phyloP scores from a whole-genome alignment of 2,888 invertebrate species.

The Melanostoma mellinum region DNA sequence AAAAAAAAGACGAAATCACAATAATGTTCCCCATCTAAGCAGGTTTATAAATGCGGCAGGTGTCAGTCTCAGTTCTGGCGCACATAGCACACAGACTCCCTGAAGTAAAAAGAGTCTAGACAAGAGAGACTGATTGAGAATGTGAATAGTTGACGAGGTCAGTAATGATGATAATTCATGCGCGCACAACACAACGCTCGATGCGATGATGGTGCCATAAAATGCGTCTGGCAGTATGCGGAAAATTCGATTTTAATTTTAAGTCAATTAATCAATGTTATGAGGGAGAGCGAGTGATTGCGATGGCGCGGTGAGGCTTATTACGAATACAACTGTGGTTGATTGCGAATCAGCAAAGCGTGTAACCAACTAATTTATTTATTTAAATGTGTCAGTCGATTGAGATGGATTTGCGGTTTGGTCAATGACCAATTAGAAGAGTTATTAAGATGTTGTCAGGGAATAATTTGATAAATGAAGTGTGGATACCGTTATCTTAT shows the following conservation, averaged over 20 bases:
- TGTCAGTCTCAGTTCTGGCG: too few relatives aligned
- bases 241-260: constrained; percentile 65
- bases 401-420: constrained; percentile 49
- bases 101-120: constrained; percentile 41
- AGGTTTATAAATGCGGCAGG: too few relatives aligned
- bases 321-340: background rate
- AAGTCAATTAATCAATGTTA: constrained; percentile 61
- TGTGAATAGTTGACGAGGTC: constrained; percentile 63
- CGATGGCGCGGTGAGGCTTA: background rate
- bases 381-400: constrained; percentile 42
- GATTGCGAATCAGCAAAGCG: constrained; percentile 22
- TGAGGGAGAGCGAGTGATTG: background rate
- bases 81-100: background rate
- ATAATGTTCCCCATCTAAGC: too few relatives aligned
- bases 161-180: constrained; percentile 49
- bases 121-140: constrained; percentile 35
- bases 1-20: background rate
- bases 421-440: constrained; percentile 53
- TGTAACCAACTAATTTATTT: constrained; percentile 46
- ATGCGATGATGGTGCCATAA: constrained; percentile 29
- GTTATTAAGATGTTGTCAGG: constrained; percentile 40
- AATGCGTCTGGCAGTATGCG: constrained; percentile 58
- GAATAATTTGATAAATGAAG: constrained; percentile 42
- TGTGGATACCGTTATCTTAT: constrained; percentile 42
- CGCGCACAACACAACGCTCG: background rate